Evolutionary conservation across 2,888 invertebrate genomes (phyloP).

Genomic region (Habroteleia sp.): DNA sequence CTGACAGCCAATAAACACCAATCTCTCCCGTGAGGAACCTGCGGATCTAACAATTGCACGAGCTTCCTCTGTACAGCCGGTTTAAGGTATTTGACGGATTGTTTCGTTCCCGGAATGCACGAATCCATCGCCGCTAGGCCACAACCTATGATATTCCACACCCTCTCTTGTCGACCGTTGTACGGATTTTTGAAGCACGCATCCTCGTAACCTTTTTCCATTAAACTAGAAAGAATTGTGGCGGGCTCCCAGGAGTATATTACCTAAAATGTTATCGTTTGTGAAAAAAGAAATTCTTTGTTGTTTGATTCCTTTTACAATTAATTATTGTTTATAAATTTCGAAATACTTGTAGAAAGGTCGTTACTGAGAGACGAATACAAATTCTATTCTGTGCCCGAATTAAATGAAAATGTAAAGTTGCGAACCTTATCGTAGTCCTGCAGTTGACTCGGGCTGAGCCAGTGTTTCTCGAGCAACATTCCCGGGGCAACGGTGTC

Average conservation of each 20-base stretch:
- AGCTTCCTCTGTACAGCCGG: constrained; percentile 84
- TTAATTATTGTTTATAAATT: no score
- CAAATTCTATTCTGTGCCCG: no score
- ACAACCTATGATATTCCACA: constrained; percentile 79
- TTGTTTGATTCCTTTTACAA: no score
- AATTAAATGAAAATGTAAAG: constrained; percentile 24
- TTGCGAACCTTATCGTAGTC: constrained; percentile 76
- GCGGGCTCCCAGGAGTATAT: constrained; percentile 78
- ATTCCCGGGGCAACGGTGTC: constrained; percentile 86
- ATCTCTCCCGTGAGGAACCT: constrained; percentile 87
- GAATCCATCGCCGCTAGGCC: constrained; percentile 74
- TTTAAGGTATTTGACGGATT: constrained; percentile 83
- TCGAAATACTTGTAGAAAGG: no score
- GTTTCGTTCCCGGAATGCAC: constrained; percentile 77
- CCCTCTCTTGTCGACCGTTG: constrained; percentile 76
- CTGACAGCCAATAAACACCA: constrained; percentile 89
- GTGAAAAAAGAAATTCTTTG: no score
- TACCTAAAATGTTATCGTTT: constrained; percentile 64
- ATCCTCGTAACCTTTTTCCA: constrained; percentile 76
- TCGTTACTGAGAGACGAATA: no score
- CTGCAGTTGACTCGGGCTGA: constrained; percentile 84
- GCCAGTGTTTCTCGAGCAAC: constrained; percentile 84
- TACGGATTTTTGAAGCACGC: constrained; percentile 77
- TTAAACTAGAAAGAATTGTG: constrained; percentile 73
- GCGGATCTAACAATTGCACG: constrained; percentile 87